phyloP scores from a whole-genome alignment of 2,888 invertebrate species.

The Hololepta plana region DNA sequence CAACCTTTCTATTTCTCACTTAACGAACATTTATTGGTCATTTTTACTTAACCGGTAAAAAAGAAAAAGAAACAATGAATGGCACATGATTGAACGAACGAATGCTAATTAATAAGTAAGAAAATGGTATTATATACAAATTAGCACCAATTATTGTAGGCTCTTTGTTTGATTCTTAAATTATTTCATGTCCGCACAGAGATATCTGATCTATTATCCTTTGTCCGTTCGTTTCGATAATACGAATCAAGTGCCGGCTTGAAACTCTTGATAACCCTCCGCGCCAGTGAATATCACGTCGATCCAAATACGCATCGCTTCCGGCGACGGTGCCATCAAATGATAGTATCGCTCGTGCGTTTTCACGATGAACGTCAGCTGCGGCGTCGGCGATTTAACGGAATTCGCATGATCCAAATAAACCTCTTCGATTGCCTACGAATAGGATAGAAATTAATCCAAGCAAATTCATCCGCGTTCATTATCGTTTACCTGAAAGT shows the following conservation, averaged over 20 bases:
- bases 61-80: too few species aligned
- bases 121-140: too few species aligned
- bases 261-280: conserved; percentile 67
- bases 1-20: too few species aligned
- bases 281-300: conserved; percentile 89
- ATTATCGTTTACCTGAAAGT: conserved; percentile 54
- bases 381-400: conserved; percentile 79
- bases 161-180: too few species aligned
- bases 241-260: conserved; percentile 24
- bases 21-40: too few species aligned
- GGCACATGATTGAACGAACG: too few species aligned
- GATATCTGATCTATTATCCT: too few species aligned
- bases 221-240: not conserved
- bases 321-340: conserved; percentile 83
- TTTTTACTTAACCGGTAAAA: too few species aligned
- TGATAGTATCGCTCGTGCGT: conserved; percentile 79
- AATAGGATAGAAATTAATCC: not conserved
- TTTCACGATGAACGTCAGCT: conserved; percentile 87
- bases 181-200: too few species aligned
- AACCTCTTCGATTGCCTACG: conserved; percentile 66
- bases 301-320: conserved; percentile 92
- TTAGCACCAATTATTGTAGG: too few species aligned
- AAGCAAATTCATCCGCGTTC: conserved; percentile 1
- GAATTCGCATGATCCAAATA: conserved; percentile 90
- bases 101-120: too few species aligned